Evolutionary conservation across 1,140 invertebrate species (phyloP).

Genomic region (Drosophila nigrodunni): DNA sequence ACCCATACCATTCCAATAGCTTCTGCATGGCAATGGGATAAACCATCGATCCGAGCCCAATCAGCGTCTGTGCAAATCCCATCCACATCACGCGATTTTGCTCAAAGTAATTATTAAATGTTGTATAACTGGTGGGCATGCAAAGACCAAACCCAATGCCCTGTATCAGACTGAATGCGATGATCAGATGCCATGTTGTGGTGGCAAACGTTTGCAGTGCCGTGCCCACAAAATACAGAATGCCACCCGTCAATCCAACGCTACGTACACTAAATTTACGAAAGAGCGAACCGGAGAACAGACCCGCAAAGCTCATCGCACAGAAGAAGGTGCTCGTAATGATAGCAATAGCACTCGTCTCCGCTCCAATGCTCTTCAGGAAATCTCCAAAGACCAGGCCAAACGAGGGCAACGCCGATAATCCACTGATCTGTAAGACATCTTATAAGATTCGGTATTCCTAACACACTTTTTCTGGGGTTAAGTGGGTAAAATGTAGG

Average conservation of each 20-base stretch:
- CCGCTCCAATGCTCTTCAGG: conserved; percentile 86
- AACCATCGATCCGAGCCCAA: conserved; percentile 86
- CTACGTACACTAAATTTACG: conserved; percentile 85
- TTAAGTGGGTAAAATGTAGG: too few relatives aligned
- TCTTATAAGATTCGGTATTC: too few relatives aligned
- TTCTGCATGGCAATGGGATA: conserved; percentile 86
- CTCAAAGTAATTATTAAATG: conserved; percentile 87
- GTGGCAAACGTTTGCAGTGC: conserved; percentile 86
- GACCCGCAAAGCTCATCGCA: conserved; percentile 86
- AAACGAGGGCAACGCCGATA: conserved; percentile 87
- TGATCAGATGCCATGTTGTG: conserved; percentile 85
- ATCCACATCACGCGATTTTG: conserved; percentile 87
- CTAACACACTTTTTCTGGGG: too few relatives aligned
- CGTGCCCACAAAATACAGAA: conserved; percentile 86
- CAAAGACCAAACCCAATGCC: conserved; percentile 87
- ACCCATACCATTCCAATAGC: conserved; percentile 86
- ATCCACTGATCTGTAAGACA: conserved; percentile 85
- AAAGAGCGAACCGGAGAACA: conserved; percentile 86
- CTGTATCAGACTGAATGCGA: conserved; percentile 87
- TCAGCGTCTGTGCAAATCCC: conserved; percentile 87
- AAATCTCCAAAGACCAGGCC: conserved; percentile 88
- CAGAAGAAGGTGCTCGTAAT: conserved; percentile 87
- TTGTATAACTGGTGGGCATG: conserved; percentile 86
- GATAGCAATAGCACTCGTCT: conserved; percentile 87
- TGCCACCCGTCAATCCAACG: conserved; percentile 86